Base-by-base conservation (phyloP, 2,888 invertebrate species). In the Heliconius ethilla region DNA sequence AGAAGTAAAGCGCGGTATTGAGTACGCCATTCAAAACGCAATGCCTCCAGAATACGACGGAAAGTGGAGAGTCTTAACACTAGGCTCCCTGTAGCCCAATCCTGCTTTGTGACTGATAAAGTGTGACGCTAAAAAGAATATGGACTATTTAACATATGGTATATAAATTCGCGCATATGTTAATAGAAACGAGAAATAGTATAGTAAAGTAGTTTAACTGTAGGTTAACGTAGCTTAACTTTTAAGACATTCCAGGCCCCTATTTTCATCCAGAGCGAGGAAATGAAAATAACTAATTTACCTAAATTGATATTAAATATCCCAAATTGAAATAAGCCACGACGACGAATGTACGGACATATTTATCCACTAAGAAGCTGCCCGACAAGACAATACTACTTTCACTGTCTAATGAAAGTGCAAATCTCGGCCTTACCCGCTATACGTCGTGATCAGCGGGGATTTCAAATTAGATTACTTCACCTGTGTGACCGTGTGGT, bases 381-480 rank as follows among this genome's bases (percentile, higher is more conserved):
- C 40, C 40, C 37, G 66, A 62, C 77, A 45, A 77, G 77, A 74
- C 77, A 77, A 77, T 74, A 59, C 45, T 25, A 77, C 74, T 77
- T 77, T 77, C 77, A 67, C 77, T 37, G 55, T 69, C 33, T 55
- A 66, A 74, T 69, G 73, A 74, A 74, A 77, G 77, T 77, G 73
- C 77, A 65, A 65, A 65, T 63, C 74, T 62, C 65, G 22, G 74
- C 45, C 45, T 74, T 63, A 74, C 40, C 45, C n/a, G 40, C 72
- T 72, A 59, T 59, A 70, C 51, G 59, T 72, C 59, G 63, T 70
- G 37, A 76, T 76, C 45, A 40, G 27, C 40, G 22, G 22, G 69
- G 70, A 45, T 70, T 76, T 76, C 29, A 62, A 70, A 76, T 76
- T 76, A 70, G 76, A 63, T 29, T 70, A 70, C 29, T 63, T 59